phyloP scores from a whole-genome alignment of 2,888 invertebrate species.

The Lasioglossum lativentre region DNA sequence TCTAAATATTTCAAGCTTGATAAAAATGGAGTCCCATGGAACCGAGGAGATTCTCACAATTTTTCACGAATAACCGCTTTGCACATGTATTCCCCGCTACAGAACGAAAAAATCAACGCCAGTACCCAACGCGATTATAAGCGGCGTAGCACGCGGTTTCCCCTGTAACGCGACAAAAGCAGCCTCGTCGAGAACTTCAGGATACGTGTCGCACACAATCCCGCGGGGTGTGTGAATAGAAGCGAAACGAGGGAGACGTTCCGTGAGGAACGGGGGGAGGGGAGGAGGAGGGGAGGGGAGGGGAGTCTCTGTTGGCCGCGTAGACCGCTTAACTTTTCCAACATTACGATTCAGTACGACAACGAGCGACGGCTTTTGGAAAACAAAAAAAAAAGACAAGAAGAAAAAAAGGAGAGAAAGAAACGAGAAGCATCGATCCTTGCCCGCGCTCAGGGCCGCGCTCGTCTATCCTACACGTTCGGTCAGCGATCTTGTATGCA shows the following conservation, averaged over 20 bases:
- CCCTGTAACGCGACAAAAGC: conserved; percentile 30
- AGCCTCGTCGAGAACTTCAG: conserved; percentile 41
- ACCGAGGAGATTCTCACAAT: neutral
- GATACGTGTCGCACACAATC: conserved; percentile 43
- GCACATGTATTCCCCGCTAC: too few relatives aligned
- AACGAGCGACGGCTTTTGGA: conserved; percentile 49
- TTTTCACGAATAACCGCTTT: too few relatives aligned
- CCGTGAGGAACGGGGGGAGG: neutral
- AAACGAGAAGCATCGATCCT: conserved; percentile 48
- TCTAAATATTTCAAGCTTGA: neutral
- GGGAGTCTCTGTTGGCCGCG: neutral
- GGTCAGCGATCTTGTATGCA: conserved; percentile 62
- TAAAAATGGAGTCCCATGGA: neutral
- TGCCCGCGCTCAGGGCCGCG: conserved; percentile 28
- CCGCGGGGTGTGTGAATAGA: conserved; percentile 22
- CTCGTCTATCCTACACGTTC: conserved; percentile 53
- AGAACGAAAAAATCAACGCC: neutral
- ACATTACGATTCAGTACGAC: conserved; percentile 63
- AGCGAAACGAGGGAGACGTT: conserved; percentile 11
- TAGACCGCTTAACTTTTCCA: conserved; percentile 51
- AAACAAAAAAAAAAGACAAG: conserved; percentile 35
- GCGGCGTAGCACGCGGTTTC: conserved; percentile 28
- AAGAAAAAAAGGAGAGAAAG: neutral
- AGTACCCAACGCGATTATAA: conserved; percentile 24
- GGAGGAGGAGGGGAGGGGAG: too few relatives aligned